A percentile compares a stretch with the other conserved stretches of the same genome.
Evolutionary conservation across 1,140 invertebrate species (phyloP).

Genomic region (Galendromus occidentalis): DNA sequence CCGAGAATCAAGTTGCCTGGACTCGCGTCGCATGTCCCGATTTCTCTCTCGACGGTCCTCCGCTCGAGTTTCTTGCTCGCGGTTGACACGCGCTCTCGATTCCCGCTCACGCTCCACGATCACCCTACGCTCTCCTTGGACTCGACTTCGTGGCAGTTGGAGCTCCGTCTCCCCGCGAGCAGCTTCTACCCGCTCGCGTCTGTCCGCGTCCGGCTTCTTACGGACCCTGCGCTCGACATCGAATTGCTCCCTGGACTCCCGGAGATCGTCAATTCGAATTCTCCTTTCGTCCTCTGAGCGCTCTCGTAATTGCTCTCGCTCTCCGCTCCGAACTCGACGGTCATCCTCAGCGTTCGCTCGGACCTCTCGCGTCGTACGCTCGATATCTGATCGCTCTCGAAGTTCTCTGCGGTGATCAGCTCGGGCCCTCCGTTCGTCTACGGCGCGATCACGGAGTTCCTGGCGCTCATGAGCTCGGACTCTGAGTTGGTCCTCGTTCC

Average conservation of each 20-base stretch:
- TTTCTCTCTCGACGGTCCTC: too few relatives aligned
- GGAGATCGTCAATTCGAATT: background rate
- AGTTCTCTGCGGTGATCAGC: background rate
- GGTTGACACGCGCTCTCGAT: too few relatives aligned
- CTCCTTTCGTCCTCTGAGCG: background rate
- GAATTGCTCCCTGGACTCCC: background rate
- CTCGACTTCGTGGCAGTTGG: too few relatives aligned
- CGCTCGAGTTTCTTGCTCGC: too few relatives aligned
- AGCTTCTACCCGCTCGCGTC: too few relatives aligned
- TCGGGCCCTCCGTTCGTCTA: background rate
- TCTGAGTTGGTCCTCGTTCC: background rate
- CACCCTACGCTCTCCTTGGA: too few relatives aligned
- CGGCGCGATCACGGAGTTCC: background rate
- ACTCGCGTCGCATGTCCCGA: too few relatives aligned
- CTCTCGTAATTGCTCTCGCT: background rate
- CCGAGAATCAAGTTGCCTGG: too few relatives aligned
- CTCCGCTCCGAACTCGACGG: background rate
- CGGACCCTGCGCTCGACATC: too few relatives aligned
- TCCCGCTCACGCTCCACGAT: too few relatives aligned
- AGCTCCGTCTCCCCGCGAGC: too few relatives aligned
- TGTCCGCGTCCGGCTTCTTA: too few relatives aligned
- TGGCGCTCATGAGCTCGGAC: background rate
- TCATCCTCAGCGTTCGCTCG: background rate
- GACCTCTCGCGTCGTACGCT: background rate
- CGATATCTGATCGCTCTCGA: background rate